Percentiles rank a stretch among this genome's conserved stretches.
Evolutionary conservation across 2,797 vertebrate species (phyloP).

Genomic region (Phoeniculus purpureus): DNA sequence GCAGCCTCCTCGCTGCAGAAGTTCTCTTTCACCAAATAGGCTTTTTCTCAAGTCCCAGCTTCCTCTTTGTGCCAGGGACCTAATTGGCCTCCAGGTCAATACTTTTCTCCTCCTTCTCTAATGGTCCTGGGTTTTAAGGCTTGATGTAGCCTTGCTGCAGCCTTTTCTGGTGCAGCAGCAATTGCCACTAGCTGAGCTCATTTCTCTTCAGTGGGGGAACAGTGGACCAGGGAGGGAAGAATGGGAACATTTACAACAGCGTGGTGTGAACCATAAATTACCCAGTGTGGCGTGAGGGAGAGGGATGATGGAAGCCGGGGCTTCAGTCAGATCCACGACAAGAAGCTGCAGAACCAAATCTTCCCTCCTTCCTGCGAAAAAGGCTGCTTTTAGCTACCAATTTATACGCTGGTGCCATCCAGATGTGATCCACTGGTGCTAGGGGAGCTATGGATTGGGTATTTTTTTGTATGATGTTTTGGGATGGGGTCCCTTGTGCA

Average conservation of each 20-base stretch:
- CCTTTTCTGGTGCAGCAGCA: not conserved
- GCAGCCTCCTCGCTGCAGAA: not conserved
- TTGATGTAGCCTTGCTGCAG: not conserved
- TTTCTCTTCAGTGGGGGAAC: not conserved
- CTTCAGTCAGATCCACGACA: not conserved
- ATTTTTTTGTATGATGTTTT: not conserved
- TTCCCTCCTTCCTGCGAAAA: not conserved
- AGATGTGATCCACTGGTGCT: not conserved
- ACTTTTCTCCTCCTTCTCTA: not conserved
- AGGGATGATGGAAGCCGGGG: not conserved
- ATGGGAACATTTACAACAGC: not conserved
- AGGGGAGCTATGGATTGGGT: not conserved
- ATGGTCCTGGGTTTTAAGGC: not conserved
- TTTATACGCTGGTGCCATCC: not conserved
- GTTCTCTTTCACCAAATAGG: not conserved
- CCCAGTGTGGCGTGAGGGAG: accelerated
- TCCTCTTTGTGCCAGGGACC: not conserved
- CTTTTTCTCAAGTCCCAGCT: not conserved
- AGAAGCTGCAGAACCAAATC: not conserved
- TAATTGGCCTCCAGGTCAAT: not conserved
- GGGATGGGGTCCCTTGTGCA: not conserved
- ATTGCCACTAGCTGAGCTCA: not conserved
- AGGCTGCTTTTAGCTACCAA: not conserved
- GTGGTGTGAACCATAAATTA: not conserved
- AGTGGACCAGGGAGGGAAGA: not conserved